Percentiles rank a stretch among this genome's conserved stretches.
phyloP scores from a whole-genome alignment of 1,140 invertebrate species.

The Nixonia krombeini region DNA sequence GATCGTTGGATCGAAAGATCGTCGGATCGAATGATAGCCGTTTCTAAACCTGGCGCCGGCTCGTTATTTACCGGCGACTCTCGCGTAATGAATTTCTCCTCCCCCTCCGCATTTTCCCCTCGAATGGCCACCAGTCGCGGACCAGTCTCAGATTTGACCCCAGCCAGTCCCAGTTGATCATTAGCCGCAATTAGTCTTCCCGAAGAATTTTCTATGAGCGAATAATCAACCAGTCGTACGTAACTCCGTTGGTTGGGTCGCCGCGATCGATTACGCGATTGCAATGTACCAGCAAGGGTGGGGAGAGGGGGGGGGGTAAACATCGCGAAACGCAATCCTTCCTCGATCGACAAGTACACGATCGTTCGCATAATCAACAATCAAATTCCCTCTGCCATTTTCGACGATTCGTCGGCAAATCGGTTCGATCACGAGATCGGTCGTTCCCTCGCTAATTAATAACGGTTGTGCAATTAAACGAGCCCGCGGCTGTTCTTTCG shows the following conservation, averaged over 20 bases:
- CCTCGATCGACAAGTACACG: not conserved
- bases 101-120: constrained; percentile 16
- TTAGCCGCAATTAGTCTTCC: constrained; percentile 62
- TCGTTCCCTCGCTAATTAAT: constrained; percentile 9
- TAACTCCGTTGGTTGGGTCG: constrained; percentile 4
- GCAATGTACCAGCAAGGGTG: not conserved
- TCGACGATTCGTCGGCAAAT: constrained; percentile 7
- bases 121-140: not conserved
- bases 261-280: constrained; percentile 1
- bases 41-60: too few species aligned
- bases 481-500: not conserved
- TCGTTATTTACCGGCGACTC: constrained; percentile 4
- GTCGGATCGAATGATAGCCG: too few species aligned
- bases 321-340: not conserved
- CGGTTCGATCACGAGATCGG: constrained; percentile 17
- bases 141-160: constrained; percentile 18
- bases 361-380: constrained; percentile 8
- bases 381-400: constrained; percentile 6
- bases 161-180: constrained; percentile 43
- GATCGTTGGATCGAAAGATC: too few species aligned
- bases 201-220: constrained; percentile 60
- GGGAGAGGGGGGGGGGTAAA: not conserved
- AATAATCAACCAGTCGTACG: constrained; percentile 50
- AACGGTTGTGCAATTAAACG: constrained; percentile 16
- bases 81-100: constrained; percentile 7